Percentiles rank a stretch among this genome's conserved stretches.
Conservation (phyloP, 2,113 vertebrate genomes). For the Heloderma charlesbogerti region DNA sequence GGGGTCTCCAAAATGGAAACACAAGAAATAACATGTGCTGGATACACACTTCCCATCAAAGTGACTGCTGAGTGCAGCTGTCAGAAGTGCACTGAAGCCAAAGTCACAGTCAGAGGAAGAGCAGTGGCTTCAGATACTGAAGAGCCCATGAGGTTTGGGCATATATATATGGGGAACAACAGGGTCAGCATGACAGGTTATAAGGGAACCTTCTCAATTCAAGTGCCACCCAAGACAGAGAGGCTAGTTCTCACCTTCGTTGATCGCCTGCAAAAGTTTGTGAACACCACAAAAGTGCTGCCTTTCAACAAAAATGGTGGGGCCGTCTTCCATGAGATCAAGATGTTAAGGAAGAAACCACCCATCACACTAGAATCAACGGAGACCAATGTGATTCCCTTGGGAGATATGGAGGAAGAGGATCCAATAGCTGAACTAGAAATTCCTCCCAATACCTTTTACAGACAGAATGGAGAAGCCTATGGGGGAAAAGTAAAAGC, state of each 20-base stretch:
- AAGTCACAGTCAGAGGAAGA: constrained; percentile 86
- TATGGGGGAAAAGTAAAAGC: constrained; percentile 92
- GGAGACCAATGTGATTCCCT: constrained; percentile 86
- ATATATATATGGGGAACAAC: constrained; percentile 89
- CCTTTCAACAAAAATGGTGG: constrained; percentile 93
- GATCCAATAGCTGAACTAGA: constrained; percentile 91
- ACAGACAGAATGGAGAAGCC: constrained; percentile 89
- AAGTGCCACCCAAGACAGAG: constrained; percentile 87
- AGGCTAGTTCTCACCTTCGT: constrained; percentile 96
- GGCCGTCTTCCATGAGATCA: constrained; percentile 93
- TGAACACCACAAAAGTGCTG: constrained; percentile 96
- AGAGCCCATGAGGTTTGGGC: constrained; percentile 95
- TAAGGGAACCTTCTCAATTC: constrained; percentile 95
- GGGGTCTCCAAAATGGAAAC: constrained; percentile 88
- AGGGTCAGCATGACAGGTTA: constrained; percentile 95
- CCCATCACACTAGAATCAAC: constrained; percentile 86
- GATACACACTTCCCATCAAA: constrained; percentile 90
- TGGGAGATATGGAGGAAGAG: constrained; percentile 87
- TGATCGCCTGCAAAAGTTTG: constrained; percentile 94
- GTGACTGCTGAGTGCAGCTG: constrained; percentile 88
- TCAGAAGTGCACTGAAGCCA: constrained; percentile 89
- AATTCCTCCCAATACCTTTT: constrained; percentile 93
- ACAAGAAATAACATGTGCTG: constrained; percentile 84
- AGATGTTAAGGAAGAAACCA: constrained; percentile 88
- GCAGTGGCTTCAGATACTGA: constrained; percentile 90